Evolutionary conservation across 2,888 invertebrate species (phyloP).

Genomic region (Euproctis similis): DNA sequence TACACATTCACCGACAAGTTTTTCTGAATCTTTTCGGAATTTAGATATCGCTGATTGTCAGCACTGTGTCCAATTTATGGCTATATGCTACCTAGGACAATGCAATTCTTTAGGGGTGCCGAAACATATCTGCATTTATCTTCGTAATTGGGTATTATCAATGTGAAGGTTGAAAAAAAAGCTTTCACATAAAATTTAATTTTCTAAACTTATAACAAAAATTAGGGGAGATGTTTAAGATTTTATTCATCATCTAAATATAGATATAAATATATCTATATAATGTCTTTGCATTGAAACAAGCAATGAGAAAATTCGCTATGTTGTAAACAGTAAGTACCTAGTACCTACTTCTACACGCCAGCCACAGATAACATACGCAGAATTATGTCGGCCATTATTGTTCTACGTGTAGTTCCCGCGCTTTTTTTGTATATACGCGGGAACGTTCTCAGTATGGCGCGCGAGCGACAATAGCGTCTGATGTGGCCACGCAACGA

Average conservation of each 20-base stretch:
- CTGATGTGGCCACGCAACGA: slow-evolving; percentile 48
- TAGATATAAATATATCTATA: slow-evolving; percentile 4
- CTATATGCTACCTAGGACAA: no score
- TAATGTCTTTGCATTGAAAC: slow-evolving; percentile 24
- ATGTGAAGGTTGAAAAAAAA: no score
- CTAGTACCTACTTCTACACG: slow-evolving; percentile 12
- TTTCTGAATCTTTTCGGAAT: no score
- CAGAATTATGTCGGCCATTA: slow-evolving; percentile 70
- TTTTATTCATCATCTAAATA: slow-evolving; percentile 5
- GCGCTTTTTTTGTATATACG: slow-evolving; percentile 69
- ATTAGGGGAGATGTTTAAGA: neutral
- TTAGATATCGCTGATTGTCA: no score
- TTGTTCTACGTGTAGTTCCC: slow-evolving; percentile 64
- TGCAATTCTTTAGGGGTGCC: no score
- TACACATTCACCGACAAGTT: no score
- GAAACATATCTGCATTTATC: no score
- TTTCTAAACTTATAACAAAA: no score
- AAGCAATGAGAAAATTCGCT: slow-evolving; percentile 57
- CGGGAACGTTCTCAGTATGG: slow-evolving; percentile 73
- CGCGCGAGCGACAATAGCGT: slow-evolving; percentile 68
- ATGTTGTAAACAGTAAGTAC: slow-evolving; percentile 47
- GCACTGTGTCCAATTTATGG: no score
- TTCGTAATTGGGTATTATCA: no score
- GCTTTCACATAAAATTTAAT: no score
- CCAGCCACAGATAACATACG: slow-evolving; percentile 60